A percentile compares a stretch with the other conserved stretches of the same genome.
phyloP scores from a whole-genome alignment of 2,113 vertebrate species.

The Sarotherodon lohbergeri region DNA sequence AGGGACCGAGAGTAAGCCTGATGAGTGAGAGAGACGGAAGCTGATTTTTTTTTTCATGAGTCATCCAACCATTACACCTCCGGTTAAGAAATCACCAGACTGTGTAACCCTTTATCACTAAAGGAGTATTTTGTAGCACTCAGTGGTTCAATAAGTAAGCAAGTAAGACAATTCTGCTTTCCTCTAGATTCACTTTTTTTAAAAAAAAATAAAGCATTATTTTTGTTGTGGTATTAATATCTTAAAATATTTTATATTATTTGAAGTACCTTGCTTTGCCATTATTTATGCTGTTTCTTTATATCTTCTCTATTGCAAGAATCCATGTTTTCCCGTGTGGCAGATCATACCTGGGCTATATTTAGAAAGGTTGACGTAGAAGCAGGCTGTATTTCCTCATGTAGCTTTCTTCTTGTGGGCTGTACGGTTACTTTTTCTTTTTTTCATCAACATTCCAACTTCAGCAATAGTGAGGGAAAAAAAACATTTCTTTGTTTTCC shows the following conservation, averaged over 20 bases:
- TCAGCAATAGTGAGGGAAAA: not conserved
- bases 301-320: not conserved
- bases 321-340: not conserved
- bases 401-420: not conserved
- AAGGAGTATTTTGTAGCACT: not conserved
- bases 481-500: not conserved
- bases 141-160: not conserved
- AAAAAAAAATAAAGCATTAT: not conserved
- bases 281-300: not conserved
- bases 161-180: not conserved
- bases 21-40: not conserved
- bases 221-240: not conserved
- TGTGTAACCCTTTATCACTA: not conserved
- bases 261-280: not conserved
- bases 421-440: not conserved
- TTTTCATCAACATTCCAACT: not conserved
- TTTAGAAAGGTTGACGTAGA: not conserved
- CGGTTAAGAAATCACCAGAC: not conserved
- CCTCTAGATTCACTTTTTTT: not conserved
- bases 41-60: not conserved
- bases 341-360: not conserved
- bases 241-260: not conserved
- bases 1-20: fast-evolving
- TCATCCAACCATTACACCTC: not conserved
- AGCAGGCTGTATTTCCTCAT: not conserved